Evolutionary conservation across 2,113 vertebrate genomes (phyloP).

Genomic region (Choloepus hoffmanni): DNA sequence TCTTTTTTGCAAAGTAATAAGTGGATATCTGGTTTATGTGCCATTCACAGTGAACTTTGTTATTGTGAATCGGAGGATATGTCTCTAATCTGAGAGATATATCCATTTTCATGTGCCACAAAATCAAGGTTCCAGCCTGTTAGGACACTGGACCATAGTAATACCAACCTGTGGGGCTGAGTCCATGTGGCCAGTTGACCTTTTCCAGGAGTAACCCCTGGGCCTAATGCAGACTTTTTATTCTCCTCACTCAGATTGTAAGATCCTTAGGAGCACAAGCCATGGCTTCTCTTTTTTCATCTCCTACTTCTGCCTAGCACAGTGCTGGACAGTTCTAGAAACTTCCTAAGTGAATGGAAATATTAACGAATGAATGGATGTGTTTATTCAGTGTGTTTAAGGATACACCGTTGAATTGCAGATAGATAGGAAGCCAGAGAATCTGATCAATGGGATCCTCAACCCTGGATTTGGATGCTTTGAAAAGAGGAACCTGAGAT

Average conservation of each 20-base stretch:
- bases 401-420: neutral
- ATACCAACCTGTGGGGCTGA: neutral
- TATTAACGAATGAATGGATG: conserved; percentile 19
- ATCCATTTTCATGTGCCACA: neutral
- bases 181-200: neutral
- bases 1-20: conserved; percentile 55
- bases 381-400: neutral
- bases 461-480: neutral
- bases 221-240: neutral
- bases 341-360: conserved; percentile 32
- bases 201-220: neutral
- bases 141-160: neutral
- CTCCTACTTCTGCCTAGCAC: neutral
- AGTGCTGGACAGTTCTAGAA: conserved; percentile 21
- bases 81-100: conserved; percentile 5
- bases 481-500: neutral
- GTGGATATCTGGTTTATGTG: conserved; percentile 46
- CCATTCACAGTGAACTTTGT: neutral
- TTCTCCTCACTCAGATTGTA: neutral
- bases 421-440: neutral
- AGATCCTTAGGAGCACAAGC: neutral
- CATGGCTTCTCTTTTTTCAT: neutral
- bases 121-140: neutral
- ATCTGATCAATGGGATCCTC: neutral
- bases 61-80: neutral